These are phyloP conservation scores for Oreochromis spilurus DNA, from an alignment of 2,113 vertebrate genomes.

Conservation along the genomic window DNA sequence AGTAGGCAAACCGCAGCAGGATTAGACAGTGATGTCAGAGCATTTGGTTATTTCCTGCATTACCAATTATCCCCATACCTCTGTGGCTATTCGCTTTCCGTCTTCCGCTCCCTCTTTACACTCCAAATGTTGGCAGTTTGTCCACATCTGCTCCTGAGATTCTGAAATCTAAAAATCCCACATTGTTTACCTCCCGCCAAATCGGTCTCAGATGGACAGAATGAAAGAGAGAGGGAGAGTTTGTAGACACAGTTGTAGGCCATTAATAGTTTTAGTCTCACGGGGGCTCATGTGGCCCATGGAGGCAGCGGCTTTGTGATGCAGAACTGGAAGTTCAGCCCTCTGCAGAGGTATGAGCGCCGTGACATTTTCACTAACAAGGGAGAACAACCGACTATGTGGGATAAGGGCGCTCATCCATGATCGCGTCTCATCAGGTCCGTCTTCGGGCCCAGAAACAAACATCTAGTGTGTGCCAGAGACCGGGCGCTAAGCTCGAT, in stretches of 20 bases:
- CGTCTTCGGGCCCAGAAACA: constrained; percentile 7
- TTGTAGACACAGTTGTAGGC: neutral
- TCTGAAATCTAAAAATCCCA: neutral
- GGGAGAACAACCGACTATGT: neutral
- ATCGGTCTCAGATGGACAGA: neutral
- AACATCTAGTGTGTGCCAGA: constrained; percentile 2
- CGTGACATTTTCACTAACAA: constrained; percentile 33
- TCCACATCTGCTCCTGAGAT: constrained; percentile 13
- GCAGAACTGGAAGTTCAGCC: neutral
- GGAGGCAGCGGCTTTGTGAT: neutral
- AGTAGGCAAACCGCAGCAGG: neutral
- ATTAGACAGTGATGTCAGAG: constrained; percentile 11
- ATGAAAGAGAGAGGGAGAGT: neutral
- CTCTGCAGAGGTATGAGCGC: neutral
- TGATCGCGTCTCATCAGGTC: constrained; percentile 15
- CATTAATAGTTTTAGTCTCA: neutral
- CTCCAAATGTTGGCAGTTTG: constrained; percentile 3
- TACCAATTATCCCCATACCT: constrained; percentile 7
- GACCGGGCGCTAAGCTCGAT: neutral
- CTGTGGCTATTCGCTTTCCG: neutral
- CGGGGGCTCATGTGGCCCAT: neutral
- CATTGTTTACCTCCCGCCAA: constrained; percentile 16
- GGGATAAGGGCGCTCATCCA: constrained; percentile 1
- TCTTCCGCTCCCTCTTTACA: neutral
- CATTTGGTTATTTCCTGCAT: neutral